Evolutionary conservation across 2,888 invertebrate genomes (phyloP).

Genomic region (Emesis russula): DNA sequence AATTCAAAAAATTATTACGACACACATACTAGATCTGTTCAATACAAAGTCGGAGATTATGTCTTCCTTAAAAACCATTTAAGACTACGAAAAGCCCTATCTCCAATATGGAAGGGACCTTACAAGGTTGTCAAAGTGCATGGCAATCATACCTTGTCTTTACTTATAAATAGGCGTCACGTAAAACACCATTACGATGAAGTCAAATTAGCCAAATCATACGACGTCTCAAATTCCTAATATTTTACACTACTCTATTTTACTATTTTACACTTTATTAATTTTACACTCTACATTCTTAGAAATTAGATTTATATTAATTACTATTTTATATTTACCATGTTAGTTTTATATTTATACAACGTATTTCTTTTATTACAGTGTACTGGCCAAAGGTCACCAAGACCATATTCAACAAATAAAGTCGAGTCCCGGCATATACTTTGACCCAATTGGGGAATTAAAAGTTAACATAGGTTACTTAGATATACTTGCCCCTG

Average conservation of each 20-base stretch:
- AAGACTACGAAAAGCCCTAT: not conserved
- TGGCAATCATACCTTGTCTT: not conserved
- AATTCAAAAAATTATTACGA: conserved; percentile 1
- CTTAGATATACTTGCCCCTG: not conserved
- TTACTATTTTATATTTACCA: not conserved
- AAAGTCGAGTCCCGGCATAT: not conserved
- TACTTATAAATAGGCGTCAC: not conserved
- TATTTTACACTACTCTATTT: no score
- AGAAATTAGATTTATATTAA: not conserved
- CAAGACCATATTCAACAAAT: conserved; percentile 2
- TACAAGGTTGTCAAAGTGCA: no score
- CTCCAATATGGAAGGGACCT: not conserved
- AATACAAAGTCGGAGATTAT: no score
- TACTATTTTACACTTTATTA: no score
- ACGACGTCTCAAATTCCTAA: no score
- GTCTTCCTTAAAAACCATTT: not conserved
- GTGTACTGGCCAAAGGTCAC: conserved; percentile 12
- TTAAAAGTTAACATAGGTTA: not conserved
- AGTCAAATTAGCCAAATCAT: not conserved
- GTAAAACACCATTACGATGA: not conserved
- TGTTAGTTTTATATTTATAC: not conserved
- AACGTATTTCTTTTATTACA: not conserved
- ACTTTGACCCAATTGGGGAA: conserved; percentile 11
- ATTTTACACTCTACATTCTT: not conserved
- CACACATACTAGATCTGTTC: not conserved